A percentile compares a stretch with the other conserved stretches of the same genome.
phyloP scores from a whole-genome alignment of 2,113 vertebrate genomes.

The Mirounga angustirostris region DNA sequence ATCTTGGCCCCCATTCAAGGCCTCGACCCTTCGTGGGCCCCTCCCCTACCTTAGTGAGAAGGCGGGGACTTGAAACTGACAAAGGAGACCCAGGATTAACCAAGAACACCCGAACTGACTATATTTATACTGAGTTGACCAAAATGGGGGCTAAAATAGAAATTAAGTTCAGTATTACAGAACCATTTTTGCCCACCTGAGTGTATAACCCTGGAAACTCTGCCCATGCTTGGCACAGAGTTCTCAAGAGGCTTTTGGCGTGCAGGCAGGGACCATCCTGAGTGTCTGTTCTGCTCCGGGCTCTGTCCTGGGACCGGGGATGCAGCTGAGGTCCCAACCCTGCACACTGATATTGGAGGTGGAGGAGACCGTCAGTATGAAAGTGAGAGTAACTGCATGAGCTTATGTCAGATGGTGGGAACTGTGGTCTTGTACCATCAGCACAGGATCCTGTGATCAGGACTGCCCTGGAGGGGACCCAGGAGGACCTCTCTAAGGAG shows the following conservation, averaged over 20 bases:
- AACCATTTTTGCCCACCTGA: neutral
- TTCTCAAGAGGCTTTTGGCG: neutral
- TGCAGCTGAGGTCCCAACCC: too few relatives aligned
- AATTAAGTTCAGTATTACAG: neutral
- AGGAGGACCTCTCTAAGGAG: neutral
- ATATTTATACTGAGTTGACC: neutral
- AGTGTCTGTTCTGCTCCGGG: neutral
- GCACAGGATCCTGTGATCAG: too few relatives aligned
- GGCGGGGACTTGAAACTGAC: neutral
- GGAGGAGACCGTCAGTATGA: rapidly evolving
- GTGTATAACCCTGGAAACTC: neutral
- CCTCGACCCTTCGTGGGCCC: neutral
- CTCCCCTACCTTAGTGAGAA: neutral
- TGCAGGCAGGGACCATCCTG: neutral
- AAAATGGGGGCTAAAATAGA: neutral
- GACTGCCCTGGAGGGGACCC: neutral
- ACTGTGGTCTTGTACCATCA: neutral
- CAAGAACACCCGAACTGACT: neutral
- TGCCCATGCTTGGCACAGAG: neutral
- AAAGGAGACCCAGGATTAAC: neutral
- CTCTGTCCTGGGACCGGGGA: neutral
- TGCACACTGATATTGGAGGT: neutral
- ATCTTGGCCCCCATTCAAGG: neutral
- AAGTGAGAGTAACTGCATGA: neutral
- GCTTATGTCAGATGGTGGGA: rapidly evolving